A percentile compares a stretch with the other conserved stretches of the same genome.
These are phyloP conservation scores for Phylloscopus whistleri DNA, from an alignment of 2,113 vertebrate genomes.

Conservation along the genomic window DNA sequence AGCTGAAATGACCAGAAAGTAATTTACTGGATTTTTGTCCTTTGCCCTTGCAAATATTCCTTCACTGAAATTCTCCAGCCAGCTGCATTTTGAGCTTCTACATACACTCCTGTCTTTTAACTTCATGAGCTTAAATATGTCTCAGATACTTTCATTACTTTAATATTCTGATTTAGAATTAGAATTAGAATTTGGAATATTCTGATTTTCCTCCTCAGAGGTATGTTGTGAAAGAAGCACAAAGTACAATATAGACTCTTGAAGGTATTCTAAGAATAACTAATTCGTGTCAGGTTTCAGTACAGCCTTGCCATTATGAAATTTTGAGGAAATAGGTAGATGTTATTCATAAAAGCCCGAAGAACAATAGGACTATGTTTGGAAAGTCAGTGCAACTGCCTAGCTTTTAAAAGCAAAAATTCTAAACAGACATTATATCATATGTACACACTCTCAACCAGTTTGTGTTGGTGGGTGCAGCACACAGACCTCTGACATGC, in stretches of 20 bases:
- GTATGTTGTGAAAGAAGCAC: neutral
- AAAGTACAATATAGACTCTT: neutral
- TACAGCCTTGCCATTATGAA: neutral
- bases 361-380: neutral
- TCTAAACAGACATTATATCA: neutral
- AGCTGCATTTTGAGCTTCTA: neutral
- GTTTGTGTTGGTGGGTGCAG: neutral
- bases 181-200: neutral
- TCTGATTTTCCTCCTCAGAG: neutral
- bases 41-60: neutral
- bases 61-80: neutral
- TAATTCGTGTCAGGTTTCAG: neutral
- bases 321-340: neutral
- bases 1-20: neutral
- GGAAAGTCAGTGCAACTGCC: neutral
- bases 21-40: neutral
- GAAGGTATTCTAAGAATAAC: neutral
- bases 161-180: neutral
- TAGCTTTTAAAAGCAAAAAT: neutral
- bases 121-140: neutral
- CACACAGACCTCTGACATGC: neutral
- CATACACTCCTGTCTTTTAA: neutral
- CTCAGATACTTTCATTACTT: neutral
- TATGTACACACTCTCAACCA: neutral
- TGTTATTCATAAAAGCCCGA: neutral